Conservation (phyloP, 2,113 vertebrate genomes). For the Cygnus atratus region DNA sequence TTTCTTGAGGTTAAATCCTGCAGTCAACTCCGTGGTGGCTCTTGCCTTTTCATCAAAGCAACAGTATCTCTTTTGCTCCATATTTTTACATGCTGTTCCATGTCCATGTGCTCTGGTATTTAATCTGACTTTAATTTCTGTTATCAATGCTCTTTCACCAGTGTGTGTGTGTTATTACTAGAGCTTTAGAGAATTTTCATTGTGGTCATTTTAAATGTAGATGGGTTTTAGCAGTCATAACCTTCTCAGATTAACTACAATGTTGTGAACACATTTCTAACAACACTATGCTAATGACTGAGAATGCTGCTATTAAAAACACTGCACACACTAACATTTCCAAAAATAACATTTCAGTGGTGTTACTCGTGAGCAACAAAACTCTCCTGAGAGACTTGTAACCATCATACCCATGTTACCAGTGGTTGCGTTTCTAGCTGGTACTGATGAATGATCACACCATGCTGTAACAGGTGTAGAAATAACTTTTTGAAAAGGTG, state of each 20-base stretch:
- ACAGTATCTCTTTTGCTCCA: background rate
- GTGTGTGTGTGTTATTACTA: background rate
- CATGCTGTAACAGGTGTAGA: background rate
- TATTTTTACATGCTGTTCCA: background rate
- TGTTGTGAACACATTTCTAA: background rate
- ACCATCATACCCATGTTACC: background rate
- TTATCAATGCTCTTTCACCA: background rate
- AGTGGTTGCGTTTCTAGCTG: background rate
- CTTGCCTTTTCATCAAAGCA: background rate
- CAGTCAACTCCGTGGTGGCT: background rate
- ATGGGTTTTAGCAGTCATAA: background rate
- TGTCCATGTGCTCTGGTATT: background rate
- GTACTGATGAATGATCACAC: background rate
- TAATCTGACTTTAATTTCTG: background rate
- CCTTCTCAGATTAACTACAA: background rate
- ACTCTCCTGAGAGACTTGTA: background rate
- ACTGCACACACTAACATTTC: rapidly evolving
- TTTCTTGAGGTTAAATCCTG: background rate
- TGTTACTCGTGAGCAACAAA: background rate
- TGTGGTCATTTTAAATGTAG: background rate
- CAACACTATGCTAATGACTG: background rate
- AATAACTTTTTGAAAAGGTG: background rate
- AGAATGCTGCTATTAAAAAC: background rate
- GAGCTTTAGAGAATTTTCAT: background rate
- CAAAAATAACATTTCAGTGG: background rate